Evolutionary conservation across 2,797 vertebrate species (phyloP).

Genomic region (Anisognathus igniventris): DNA sequence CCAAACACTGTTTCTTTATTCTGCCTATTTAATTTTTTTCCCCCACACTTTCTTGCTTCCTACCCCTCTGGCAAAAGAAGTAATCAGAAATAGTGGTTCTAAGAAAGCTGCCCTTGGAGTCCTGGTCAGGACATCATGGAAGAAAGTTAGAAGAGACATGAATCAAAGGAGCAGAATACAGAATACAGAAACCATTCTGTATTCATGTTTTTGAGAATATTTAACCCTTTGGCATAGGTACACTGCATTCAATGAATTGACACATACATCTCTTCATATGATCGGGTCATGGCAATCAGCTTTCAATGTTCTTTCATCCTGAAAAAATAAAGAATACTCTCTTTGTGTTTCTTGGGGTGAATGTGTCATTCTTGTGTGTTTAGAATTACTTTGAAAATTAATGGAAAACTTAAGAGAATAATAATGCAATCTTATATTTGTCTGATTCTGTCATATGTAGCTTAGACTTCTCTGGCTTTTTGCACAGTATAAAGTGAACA

Average conservation of each 20-base stretch:
- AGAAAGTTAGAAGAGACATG: not conserved
- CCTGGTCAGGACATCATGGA: not conserved
- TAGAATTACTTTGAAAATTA: constrained; percentile 51
- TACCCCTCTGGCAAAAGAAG: not conserved
- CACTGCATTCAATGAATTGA: not conserved
- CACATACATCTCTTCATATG: not conserved
- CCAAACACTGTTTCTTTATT: not conserved
- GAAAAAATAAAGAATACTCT: constrained; percentile 15
- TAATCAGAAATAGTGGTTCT: not conserved
- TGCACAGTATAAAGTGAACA: constrained; percentile 2
- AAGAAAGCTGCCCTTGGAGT: not conserved
- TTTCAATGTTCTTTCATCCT: constrained; percentile 1
- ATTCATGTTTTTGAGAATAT: not conserved
- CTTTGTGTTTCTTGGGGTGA: not conserved
- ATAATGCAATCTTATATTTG: not conserved
- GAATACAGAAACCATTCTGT: not conserved
- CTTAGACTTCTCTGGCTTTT: constrained; percentile 31
- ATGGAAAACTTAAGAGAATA: constrained; percentile 38
- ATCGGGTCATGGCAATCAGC: not conserved
- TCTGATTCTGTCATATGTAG: not conserved
- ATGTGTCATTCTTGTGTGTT: not conserved
- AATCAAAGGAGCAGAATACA: not conserved
- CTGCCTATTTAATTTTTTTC: not conserved
- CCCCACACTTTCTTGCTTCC: not conserved
- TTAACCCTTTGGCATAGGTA: not conserved